phyloP scores from a whole-genome alignment of 1,140 invertebrate species.

The Pogonus chalceus region DNA sequence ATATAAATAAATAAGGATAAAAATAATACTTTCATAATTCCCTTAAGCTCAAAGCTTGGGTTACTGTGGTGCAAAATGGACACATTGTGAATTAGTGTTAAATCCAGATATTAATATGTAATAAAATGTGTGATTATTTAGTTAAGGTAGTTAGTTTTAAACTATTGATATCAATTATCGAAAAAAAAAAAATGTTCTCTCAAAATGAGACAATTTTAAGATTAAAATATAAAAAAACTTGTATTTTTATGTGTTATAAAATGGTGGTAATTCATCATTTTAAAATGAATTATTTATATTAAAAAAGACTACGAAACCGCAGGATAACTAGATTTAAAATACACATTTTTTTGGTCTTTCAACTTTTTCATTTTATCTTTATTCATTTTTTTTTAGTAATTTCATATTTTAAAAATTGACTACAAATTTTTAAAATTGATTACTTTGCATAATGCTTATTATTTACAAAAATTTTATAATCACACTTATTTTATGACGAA shows the following conservation, averaged over 20 bases:
- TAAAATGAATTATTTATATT: constrained; percentile 4
- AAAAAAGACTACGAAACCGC: too few relatives aligned
- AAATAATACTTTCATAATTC: background rate
- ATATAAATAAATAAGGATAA: background rate
- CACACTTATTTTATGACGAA: too few relatives aligned
- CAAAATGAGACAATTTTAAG: background rate
- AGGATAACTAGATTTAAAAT: too few relatives aligned
- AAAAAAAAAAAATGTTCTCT: background rate
- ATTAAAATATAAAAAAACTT: background rate
- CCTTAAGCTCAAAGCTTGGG: background rate
- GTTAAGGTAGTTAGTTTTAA: constrained; percentile 20
- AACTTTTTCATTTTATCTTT: too few relatives aligned
- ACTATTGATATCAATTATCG: constrained; percentile 3
- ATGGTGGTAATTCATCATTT: constrained; percentile 6
- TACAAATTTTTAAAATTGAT: too few relatives aligned
- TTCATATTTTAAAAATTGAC: too few relatives aligned
- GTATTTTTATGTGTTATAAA: constrained; percentile 6
- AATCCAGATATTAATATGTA: constrained; percentile 18
- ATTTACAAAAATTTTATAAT: too few relatives aligned
- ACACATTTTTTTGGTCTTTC: too few relatives aligned
- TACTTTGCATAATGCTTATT: too few relatives aligned
- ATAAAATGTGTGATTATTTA: constrained; percentile 28
- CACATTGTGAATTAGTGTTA: constrained; percentile 19
- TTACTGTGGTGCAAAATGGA: constrained; percentile 9
- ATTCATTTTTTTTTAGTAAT: too few relatives aligned